Base-by-base conservation (phyloP, 2,797 vertebrate species). In the Chaetophractus vellerosus region DNA sequence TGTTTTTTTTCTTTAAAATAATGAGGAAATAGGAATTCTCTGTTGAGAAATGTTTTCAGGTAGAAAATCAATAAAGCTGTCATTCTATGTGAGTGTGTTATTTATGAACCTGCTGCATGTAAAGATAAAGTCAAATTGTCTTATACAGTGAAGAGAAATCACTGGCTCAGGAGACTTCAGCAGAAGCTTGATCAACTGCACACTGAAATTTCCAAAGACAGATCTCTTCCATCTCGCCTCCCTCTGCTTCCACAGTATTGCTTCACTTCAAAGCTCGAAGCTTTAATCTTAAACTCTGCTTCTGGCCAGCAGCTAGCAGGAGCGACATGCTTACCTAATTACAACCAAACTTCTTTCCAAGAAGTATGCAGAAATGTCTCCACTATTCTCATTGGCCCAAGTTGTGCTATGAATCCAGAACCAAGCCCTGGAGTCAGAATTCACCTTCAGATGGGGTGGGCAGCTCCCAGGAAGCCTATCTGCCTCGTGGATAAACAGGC, bases 51-150 rank as follows among this genome's bases (percentile, higher is more conserved):
- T 64, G 5, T 41, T 88, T 93, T 92, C 68, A 86, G n/a, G 79
- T n/a, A 89, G 38, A 85, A 80, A 84, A 21, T 88, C 48, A 90
- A 57, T 33, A 63, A 85, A 74, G 21, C 21, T 88, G n/a, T 71
- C 52, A 50, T 87, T 86, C 63, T 45, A 3, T 21, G 12, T 63
- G 8, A 72, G 55, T 41, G 5, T 23, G 45, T 76, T 91, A 71
- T 16, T 79, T 85, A 88, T 3, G 6, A 71, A 84, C 78, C 50
- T 91, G 64, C 81, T 74, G n/a, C 15, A n/a, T 59, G 10, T 45
- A 61, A 87, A 91, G 64, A 80, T 87, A 78, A 87, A 86, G 63
- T 66, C 48, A 61, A 88, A 84, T 90, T 95, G 28, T 91, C 48
- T 69, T 82, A 41, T 71, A 87, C 50, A 82, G 64, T 68, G 55